These are phyloP conservation scores for Ophion ventricosus DNA, from an alignment of 2,888 invertebrate genomes.

Conservation along the genomic window DNA sequence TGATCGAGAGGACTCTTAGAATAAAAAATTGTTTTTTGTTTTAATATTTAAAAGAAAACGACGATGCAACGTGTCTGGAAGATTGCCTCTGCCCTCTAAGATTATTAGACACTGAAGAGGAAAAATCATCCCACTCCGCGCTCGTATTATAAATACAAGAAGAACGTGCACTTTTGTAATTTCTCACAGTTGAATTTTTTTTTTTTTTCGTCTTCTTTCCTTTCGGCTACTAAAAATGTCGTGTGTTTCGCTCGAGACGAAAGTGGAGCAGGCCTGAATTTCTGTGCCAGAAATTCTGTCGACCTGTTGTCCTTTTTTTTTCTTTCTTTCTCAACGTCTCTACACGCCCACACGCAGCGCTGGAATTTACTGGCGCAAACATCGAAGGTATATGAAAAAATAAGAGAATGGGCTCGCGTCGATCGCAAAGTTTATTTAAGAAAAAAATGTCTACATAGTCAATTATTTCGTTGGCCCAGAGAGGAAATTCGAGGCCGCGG, in stretches of 20 bases:
- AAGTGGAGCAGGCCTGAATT: conserved; percentile 60
- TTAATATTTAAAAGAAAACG: neutral
- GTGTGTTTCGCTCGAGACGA: conserved; percentile 35
- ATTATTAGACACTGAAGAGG: neutral
- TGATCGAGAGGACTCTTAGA: neutral
- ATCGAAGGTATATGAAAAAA: conserved; percentile 38
- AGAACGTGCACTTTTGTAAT: conserved; percentile 37
- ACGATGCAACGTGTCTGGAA: neutral
- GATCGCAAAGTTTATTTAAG: neutral
- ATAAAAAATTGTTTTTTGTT: neutral
- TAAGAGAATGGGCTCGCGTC: neutral
- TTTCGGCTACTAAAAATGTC: conserved; percentile 50
- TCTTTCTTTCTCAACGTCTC: conserved; percentile 24
- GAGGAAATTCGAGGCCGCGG: neutral
- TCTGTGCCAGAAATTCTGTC: conserved; percentile 61
- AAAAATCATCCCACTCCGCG: neutral
- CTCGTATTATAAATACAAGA: conserved; percentile 2
- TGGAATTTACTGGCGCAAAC: conserved; percentile 53
- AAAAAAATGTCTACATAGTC: neutral
- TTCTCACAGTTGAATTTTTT: conserved; percentile 24
- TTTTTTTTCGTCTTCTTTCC: conserved; percentile 4
- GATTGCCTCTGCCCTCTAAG: neutral
- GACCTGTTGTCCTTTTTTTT: conserved; percentile 41
- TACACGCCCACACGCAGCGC: conserved; percentile 39
- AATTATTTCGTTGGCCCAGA: neutral